These are phyloP conservation scores for Taeniopygia guttata DNA, from an alignment of 2,797 vertebrate genomes.

Conservation along the genomic window DNA sequence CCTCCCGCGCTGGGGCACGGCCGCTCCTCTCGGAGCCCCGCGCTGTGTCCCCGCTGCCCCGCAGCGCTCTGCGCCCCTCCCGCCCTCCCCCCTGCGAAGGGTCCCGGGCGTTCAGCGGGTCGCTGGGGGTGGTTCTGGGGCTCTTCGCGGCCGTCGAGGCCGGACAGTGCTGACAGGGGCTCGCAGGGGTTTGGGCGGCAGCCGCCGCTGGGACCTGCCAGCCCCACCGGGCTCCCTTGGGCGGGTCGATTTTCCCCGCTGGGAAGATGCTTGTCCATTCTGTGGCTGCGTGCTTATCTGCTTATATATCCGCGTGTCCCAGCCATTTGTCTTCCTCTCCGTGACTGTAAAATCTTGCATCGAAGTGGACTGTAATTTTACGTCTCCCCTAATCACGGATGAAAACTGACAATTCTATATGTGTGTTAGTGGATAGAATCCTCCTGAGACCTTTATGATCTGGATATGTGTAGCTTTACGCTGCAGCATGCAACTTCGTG, in stretches of 20 bases:
- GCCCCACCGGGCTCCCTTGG: accelerated
- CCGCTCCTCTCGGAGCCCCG: neutral
- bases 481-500: neutral
- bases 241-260: accelerated
- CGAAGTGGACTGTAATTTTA: neutral
- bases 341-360: neutral
- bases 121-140: no score
- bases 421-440: neutral
- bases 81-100: no score
- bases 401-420: accelerated
- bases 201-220: neutral
- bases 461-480: neutral
- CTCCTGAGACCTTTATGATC: neutral
- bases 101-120: neutral
- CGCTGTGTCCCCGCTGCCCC: neutral
- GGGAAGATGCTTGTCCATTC: neutral
- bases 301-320: neutral
- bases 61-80: no score
- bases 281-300: accelerated
- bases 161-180: neutral
- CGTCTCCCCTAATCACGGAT: accelerated
- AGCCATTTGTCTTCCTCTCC: neutral
- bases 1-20: neutral
- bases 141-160: neutral
- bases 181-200: neutral